These are phyloP conservation scores for Bubalus kerabau DNA, from an alignment of 2,113 vertebrate genomes.

Conservation along the genomic window DNA sequence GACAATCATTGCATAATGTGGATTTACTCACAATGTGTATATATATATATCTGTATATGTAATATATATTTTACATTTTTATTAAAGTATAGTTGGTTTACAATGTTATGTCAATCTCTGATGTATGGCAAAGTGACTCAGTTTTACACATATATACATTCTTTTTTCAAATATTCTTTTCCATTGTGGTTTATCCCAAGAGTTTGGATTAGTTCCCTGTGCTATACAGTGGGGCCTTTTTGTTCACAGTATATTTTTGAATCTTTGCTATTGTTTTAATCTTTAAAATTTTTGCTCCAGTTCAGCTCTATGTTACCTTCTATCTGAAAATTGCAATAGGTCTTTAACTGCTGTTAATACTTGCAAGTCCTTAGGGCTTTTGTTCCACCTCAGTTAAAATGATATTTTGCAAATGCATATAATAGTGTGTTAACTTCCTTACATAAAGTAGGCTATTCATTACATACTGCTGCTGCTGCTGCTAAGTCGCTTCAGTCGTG, in stretches of 20 bases:
- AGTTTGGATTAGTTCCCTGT: not conserved
- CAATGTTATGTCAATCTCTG: not conserved
- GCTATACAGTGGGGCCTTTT: not conserved
- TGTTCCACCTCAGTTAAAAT: not conserved
- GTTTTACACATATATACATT: not conserved
- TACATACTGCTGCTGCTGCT: too few relatives aligned
- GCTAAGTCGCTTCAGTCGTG: too few relatives aligned
- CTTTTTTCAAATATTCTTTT: not conserved
- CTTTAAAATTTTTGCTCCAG: not conserved
- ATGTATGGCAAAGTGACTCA: not conserved
- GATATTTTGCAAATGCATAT: not conserved
- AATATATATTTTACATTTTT: not conserved
- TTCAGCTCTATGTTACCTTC: not conserved
- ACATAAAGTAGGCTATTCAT: not conserved
- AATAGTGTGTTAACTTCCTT: not conserved
- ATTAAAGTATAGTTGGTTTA: not conserved
- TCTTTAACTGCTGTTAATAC: not conserved
- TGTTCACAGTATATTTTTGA: not conserved
- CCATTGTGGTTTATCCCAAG: not conserved
- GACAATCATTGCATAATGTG: not conserved
- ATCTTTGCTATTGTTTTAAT: not conserved
- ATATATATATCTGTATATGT: not conserved
- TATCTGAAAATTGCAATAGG: not conserved
- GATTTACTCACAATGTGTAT: not conserved
- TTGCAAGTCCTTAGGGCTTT: not conserved